Conservation (phyloP, 2,797 vertebrate genomes). For the Serranus cabrilla region DNA sequence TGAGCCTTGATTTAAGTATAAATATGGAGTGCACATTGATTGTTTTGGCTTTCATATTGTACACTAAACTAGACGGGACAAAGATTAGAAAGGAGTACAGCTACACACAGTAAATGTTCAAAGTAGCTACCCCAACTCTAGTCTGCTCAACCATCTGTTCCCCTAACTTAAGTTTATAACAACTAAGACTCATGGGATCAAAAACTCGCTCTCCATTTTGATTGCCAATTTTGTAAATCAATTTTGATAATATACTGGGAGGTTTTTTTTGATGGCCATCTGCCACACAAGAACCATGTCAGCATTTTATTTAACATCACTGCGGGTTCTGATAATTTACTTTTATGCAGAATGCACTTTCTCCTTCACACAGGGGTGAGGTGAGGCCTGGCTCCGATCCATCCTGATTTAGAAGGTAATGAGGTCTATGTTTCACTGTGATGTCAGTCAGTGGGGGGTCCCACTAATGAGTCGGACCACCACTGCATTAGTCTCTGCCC, state of each 20-base stretch:
- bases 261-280: slow-evolving; percentile 51
- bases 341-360: slow-evolving; percentile 45
- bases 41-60: slow-evolving; percentile 7
- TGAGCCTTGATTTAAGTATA: neutral
- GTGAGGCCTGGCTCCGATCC: slow-evolving; percentile 60
- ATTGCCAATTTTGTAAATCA: slow-evolving; percentile 56
- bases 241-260: slow-evolving; percentile 37
- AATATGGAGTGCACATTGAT: slow-evolving; percentile 16
- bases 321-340: slow-evolving; percentile 20
- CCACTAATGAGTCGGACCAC: slow-evolving; percentile 72
- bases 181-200: slow-evolving; percentile 54
- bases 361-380: slow-evolving; percentile 50
- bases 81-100: slow-evolving; percentile 14
- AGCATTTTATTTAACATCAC: slow-evolving; percentile 46
- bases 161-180: slow-evolving; percentile 52
- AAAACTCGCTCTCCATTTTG: slow-evolving; percentile 32
- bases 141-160: slow-evolving; percentile 64
- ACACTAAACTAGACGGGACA: slow-evolving; percentile 4
- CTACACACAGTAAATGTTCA: slow-evolving; percentile 24
- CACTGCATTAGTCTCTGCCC: slow-evolving; percentile 48
- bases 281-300: slow-evolving; percentile 49
- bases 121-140: slow-evolving; percentile 36
- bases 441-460: slow-evolving; percentile 62
- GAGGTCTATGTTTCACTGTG: slow-evolving; percentile 69
- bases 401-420: slow-evolving; percentile 69